Evolutionary conservation across 2,113 vertebrate genomes (phyloP).

Genomic region (Muntiacus muntjak): DNA sequence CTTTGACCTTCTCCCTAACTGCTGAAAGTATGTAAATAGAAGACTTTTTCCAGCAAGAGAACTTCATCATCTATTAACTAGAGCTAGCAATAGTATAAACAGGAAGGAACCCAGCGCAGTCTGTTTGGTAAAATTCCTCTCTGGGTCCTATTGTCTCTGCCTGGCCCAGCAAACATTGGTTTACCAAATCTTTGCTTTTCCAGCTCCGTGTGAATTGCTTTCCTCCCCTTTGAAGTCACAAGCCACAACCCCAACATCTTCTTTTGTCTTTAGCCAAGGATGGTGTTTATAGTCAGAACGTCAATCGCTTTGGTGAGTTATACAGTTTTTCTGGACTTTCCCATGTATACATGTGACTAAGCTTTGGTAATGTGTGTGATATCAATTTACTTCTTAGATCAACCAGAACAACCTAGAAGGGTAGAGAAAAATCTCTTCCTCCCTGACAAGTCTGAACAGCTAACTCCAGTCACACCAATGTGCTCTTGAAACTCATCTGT

Average conservation of each 20-base stretch:
- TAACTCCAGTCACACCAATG: neutral
- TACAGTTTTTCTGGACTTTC: neutral
- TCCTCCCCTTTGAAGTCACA: neutral
- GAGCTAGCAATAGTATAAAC: neutral
- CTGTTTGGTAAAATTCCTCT: neutral
- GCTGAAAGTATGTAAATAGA: neutral
- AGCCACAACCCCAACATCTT: neutral
- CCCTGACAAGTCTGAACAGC: neutral
- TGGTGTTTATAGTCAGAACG: neutral
- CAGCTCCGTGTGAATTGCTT: neutral
- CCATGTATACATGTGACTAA: neutral
- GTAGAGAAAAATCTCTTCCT: neutral
- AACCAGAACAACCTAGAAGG: neutral
- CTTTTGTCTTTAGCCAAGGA: neutral
- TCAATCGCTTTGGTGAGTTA: neutral
- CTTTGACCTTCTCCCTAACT: neutral
- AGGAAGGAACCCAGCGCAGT: neutral
- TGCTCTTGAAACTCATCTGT: neutral
- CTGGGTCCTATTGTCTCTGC: neutral
- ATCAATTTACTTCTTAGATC: neutral
- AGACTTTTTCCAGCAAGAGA: neutral
- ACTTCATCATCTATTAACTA: neutral
- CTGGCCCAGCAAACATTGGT: neutral
- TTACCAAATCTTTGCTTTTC: neutral
- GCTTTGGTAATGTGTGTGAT: neutral